Base-by-base conservation (phyloP, 2,113 vertebrate genomes). In the Ciconia boyciana region DNA sequence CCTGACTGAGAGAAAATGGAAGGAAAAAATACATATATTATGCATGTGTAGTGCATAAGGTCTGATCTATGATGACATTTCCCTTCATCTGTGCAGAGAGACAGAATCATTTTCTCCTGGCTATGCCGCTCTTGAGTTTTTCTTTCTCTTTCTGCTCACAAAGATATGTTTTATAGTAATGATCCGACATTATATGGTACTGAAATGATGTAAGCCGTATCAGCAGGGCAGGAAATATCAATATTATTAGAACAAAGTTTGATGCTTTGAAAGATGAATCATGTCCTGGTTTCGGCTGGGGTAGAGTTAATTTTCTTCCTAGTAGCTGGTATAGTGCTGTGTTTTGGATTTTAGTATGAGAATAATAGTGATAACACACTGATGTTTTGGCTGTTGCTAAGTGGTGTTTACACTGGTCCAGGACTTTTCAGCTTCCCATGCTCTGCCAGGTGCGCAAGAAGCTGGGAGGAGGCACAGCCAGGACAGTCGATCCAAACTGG, bases 1-100 rank as follows among this genome's bases (percentile, higher is more conserved):
- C 44, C 52, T 78, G 74, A 95, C 81, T 83, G 80, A 89, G 77
- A 89, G 69, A 95, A 96, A 89, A 92, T 2, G 13, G 11, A 34
- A 94, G 52, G 55, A 68, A 89, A 90, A 94, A 84, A 92, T n/a
- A 60, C 34, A 78, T 91, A 65, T 22, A 83, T 82, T 82, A 95
- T 69, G 64, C 55, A 94, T 64, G 43, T 48, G 22, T n/a, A 87
- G 20, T 36, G 51, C 28, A 66, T 51, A 81, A 80, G 8, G 4
- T 54, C 68, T 87, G 68, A 94, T 81, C 28, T 57, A 16, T 36
- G 22, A 39, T 61, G 71, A 46, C 43, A 94, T 70, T 91, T 84
- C 36, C 48, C 26, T 81, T 89, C 72, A 84, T 86, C 94, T 12
- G 8, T 28, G 36, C 8, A 79, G 60, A 69, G 36, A 88, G 22